A percentile compares a stretch with the other conserved stretches of the same genome.
Evolutionary conservation across 1,140 invertebrate species (phyloP).

Genomic region (Aleiodes sp.): DNA sequence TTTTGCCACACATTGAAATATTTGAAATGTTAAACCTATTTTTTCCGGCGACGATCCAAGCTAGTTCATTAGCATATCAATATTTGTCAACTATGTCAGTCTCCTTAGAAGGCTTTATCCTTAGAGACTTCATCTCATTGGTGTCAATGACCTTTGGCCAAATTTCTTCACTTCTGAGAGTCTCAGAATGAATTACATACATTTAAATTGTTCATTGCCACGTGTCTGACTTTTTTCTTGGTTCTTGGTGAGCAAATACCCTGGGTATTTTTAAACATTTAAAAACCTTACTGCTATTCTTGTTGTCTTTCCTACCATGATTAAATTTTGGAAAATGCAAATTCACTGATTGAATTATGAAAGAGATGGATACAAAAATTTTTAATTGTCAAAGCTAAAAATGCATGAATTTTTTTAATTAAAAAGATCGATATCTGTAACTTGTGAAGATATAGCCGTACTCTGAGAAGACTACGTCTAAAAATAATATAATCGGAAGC

Average conservation of each 20-base stretch:
- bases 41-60: too few relatives aligned
- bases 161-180: constrained; percentile 22
- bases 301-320: too few relatives aligned
- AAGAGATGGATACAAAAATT: neutral
- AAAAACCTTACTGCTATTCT: too few relatives aligned
- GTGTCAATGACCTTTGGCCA: constrained; percentile 47
- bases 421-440: neutral
- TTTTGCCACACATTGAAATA: too few relatives aligned
- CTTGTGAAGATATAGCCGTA: neutral
- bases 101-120: neutral
- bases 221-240: constrained; percentile 43
- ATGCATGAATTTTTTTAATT: neutral
- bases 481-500: constrained; percentile 65
- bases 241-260: neutral
- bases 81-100: too few relatives aligned
- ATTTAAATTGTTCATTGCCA: constrained; percentile 54
- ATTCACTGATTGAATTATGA: too few relatives aligned
- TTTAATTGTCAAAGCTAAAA: too few relatives aligned
- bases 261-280: neutral
- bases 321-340: too few relatives aligned
- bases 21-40: too few relatives aligned
- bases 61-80: too few relatives aligned
- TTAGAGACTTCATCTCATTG: constrained; percentile 1
- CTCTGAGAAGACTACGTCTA: constrained; percentile 39
- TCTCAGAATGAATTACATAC: constrained; percentile 23